Conservation (phyloP, 2,113 vertebrate genomes). For the Odontesthes bonariensis region DNA sequence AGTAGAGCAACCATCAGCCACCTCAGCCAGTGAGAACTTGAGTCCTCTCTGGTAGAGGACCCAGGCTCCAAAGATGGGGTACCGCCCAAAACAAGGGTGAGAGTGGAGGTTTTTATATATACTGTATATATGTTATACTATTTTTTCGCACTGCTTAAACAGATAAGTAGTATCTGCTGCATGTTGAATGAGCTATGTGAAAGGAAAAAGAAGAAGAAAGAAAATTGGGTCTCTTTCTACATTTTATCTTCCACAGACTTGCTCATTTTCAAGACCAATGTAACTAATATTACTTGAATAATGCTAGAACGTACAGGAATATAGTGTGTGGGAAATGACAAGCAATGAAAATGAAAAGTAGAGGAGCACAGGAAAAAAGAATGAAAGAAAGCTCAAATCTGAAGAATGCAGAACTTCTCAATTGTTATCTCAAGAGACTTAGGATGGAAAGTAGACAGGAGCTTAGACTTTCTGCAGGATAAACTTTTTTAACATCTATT, state of each 20-base stretch:
- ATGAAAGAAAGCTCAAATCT: conserved; percentile 8
- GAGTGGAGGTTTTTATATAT: too few relatives aligned
- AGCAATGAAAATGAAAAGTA: neutral
- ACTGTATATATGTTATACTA: too few relatives aligned
- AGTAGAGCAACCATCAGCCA: too few relatives aligned
- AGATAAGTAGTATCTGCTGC: conserved; percentile 18
- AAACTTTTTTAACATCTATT: conserved; percentile 46
- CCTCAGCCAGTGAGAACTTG: too few relatives aligned
- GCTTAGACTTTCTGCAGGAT: conserved; percentile 38
- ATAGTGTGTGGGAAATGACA: neutral
- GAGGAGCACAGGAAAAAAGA: neutral
- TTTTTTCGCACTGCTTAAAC: neutral
- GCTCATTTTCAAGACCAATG: neutral
- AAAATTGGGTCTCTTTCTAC: neutral
- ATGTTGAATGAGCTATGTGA: conserved; percentile 19
- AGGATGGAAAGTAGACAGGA: conserved; percentile 26
- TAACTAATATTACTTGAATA: neutral
- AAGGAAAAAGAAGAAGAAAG: neutral
- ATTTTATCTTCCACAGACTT: too few relatives aligned
- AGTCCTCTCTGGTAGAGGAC: too few relatives aligned
- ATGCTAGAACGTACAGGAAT: neutral
- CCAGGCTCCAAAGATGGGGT: too few relatives aligned
- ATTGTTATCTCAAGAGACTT: conserved; percentile 45
- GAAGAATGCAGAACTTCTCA: conserved; percentile 19
- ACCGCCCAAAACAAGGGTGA: too few relatives aligned